Conservation (phyloP, 2,113 vertebrate genomes). For the Scartelaos histophorus region DNA sequence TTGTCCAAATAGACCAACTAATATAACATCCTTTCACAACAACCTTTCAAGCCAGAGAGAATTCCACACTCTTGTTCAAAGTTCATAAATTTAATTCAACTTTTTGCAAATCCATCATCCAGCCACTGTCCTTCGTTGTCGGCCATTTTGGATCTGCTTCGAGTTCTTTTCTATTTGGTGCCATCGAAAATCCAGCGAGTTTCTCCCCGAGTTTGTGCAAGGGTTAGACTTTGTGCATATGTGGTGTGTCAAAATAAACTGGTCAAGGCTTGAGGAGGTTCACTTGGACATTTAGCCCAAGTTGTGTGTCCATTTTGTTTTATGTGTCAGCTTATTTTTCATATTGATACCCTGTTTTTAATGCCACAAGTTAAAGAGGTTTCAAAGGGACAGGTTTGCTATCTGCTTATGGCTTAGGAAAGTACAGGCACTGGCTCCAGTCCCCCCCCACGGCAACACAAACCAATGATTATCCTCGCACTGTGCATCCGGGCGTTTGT, state of each 20-base stretch:
- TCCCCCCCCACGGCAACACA: not conserved
- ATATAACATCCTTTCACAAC: not conserved
- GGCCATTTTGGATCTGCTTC: not conserved
- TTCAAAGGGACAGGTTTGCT: not conserved
- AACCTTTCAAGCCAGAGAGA: not conserved
- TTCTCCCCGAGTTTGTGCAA: conserved; percentile 4
- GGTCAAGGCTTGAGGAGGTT: conserved; percentile 1
- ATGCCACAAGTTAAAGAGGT: conserved; percentile 27
- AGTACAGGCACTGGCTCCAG: conserved; percentile 5
- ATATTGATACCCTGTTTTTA: conserved; percentile 13
- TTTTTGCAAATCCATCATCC: not conserved
- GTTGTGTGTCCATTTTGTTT: not conserved
- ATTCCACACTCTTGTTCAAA: not conserved
- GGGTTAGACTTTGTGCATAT: conserved; percentile 8
- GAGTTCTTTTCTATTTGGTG: not conserved
- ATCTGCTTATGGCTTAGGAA: conserved; percentile 2
- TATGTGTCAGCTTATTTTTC: not conserved
- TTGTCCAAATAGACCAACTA: not conserved
- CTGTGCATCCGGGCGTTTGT: not conserved
- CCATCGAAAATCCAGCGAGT: not conserved
- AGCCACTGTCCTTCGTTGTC: not conserved
- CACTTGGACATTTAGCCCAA: not conserved
- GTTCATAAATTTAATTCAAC: not conserved
- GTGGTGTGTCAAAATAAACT: not conserved
- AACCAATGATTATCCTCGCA: conserved; percentile 3